Base-by-base conservation (phyloP, 2,888 invertebrate genomes). In the Stratiomys singularior region DNA sequence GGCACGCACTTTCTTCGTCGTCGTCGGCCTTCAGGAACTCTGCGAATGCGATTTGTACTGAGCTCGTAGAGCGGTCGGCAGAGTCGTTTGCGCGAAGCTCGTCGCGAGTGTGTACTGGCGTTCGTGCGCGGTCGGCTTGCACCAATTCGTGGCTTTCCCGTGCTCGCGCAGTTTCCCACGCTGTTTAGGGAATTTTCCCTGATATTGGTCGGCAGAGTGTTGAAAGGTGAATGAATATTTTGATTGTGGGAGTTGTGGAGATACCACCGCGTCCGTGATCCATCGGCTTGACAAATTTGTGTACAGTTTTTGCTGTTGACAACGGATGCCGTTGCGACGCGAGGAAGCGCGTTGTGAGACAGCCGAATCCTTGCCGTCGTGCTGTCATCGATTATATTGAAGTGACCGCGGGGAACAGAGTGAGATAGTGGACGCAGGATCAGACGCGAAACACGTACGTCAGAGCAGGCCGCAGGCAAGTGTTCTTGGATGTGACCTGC, bases 1-100 rank as follows among this genome's bases (percentile, higher is more conserved):
- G 15, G 7, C 37, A 66, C 66, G 66, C 66, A 66, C 30, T 66
- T 44, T 66, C 66, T 30, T 37, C 69, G 9, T 69, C 25, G 67
- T 13, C 46, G 47, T 47, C 69, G 69, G 69, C 69, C 69, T 69
- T 69, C 47, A 69, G 25, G 25, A 0, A 47, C 23, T 7, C 28
- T 5, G 13, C 69, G 46, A 69, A 9, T 46, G 46, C n/a, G 18
- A 37, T 18, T 28, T 30, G 37, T 44, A n/a, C n/a, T n/a, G 7
- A 7, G 13, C 44, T 44, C 13, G n/a, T n/a, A n/a, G n/a, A n/a
- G 44, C 44, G 44, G 44, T 44, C n/a, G 44, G 44, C 44, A 7
- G 44, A 44, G 56, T 23, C 5, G 3, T 52, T 52, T 23, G 18
- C 25, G 23, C 25, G 60, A 18, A 60, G 21, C 60, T 60, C 9